These are phyloP conservation scores for Wiebesia pumilae DNA, from an alignment of 1,140 invertebrate genomes.

Conservation along the genomic window DNA sequence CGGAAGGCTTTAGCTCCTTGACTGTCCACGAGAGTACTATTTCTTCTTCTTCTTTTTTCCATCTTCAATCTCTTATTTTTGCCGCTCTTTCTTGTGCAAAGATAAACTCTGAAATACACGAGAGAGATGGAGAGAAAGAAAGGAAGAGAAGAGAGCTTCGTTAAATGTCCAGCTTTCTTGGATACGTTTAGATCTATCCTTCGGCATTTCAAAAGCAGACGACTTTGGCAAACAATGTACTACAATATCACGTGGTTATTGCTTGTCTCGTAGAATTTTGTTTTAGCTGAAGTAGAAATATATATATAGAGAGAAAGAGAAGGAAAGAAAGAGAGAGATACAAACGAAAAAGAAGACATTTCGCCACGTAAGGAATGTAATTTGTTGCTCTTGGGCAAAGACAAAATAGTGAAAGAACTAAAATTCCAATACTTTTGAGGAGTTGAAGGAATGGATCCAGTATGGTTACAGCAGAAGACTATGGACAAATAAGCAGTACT, in stretches of 20 bases:
- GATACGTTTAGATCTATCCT: background rate
- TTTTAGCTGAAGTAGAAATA: background rate
- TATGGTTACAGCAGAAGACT: background rate
- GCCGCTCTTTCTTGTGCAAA: conserved; percentile 3
- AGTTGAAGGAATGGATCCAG: background rate
- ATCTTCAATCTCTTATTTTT: background rate
- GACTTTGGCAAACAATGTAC: conserved; percentile 41
- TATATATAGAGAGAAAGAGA: background rate
- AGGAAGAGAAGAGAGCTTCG: background rate
- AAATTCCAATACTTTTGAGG: background rate
- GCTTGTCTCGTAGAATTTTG: conserved; percentile 1
- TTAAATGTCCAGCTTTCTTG: conserved; percentile 33
- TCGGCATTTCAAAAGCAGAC: conserved; percentile 19
- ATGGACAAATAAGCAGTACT: background rate
- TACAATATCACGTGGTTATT: conserved; percentile 11
- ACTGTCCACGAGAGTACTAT: conserved; percentile 26
- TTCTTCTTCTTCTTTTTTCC: conserved; percentile 1
- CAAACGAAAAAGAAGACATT: conserved; percentile 16
- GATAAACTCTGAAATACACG: background rate
- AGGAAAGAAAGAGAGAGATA: background rate
- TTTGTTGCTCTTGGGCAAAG: conserved; percentile 10
- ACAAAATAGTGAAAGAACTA: background rate
- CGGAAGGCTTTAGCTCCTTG: conserved; percentile 35
- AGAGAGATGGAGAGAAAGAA: background rate
- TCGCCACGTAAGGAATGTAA: background rate